Evolutionary conservation across 2,113 vertebrate genomes (phyloP), one percentile per base, ranked within the genome.

Genomic region (Sisor rabdophorus): DNA sequence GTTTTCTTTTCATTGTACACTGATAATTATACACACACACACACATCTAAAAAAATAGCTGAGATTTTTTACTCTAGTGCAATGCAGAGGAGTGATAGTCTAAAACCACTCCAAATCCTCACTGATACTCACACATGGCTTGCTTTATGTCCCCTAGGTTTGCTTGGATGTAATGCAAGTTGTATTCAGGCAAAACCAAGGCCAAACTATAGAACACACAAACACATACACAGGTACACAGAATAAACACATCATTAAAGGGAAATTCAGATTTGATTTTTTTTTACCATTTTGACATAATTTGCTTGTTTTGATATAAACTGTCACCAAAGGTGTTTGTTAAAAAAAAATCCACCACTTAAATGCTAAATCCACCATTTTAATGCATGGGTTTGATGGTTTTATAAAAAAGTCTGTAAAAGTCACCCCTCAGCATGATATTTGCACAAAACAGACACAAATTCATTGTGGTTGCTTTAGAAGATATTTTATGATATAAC

Each of bases 81-180:
- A 50, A 55, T 47, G 55, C 12, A 72, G n/a, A 19, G 5, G 20
- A 53, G 56, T 61, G 16, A 70, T 15, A 40, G 48, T 50, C n/a
- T 12, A 48, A 22, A 52, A 75, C 50, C 24, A 19, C 13, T 28
- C 76, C 56, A 11, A 47, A 50, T 67, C 44, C n/a, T 30, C 48
- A 55, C 26, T 47, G 83, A 76, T 93, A 97, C 96, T 98, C 91
- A 99, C 97, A 96, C 90, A 85, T 94, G 61, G 95, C 95, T 93
- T 96, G 93, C 84, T 79, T 91, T 84, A 98, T 92, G 77, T 98
- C 93, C 59, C 95, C 94, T 84, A 97, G 90, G 88, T 92, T 95
- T 78, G 96, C 94, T 91, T 96, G 95, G 90, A 99, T 95, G 89
- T 97, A 99, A 90, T 98, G 94, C 91, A 95, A 95, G 85, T 95